Evolutionary conservation across 1,140 invertebrate genomes (phyloP).

Genomic region (Limonius californicus): DNA sequence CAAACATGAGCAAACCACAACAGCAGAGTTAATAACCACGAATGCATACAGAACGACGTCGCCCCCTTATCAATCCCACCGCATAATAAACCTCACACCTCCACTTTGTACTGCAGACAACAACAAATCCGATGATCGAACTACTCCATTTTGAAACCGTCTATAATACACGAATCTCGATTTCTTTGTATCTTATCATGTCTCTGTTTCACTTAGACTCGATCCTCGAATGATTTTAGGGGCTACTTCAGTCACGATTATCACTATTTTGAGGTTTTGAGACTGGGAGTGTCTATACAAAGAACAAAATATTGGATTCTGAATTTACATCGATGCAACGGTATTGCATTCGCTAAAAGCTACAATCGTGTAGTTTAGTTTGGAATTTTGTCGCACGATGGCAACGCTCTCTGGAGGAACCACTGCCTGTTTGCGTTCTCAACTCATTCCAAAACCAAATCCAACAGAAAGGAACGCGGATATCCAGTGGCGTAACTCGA

Average conservation of each 20-base stretch:
- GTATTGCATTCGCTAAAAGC: neutral
- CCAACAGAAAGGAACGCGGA: neutral
- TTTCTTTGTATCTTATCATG: slow-evolving; percentile 1
- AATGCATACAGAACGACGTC: slow-evolving; percentile 1
- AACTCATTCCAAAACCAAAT: neutral
- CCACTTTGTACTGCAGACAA: slow-evolving; percentile 19
- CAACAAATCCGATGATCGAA: slow-evolving; percentile 34
- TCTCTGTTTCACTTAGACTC: neutral
- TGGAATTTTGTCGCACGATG: neutral
- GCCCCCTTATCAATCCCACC: slow-evolving; percentile 17
- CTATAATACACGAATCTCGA: neutral
- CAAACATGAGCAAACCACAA: neutral
- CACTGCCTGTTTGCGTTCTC: no score
- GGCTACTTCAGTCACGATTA: neutral
- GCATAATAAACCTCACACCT: neutral
- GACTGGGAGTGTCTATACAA: neutral
- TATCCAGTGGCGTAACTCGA: no score
- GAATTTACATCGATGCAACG: slow-evolving; percentile 2
- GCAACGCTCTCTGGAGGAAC: neutral
- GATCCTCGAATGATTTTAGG: neutral
- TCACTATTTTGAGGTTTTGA: neutral
- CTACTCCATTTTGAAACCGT: slow-evolving; percentile 38
- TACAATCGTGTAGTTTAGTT: neutral
- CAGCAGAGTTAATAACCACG: neutral
- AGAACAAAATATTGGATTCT: neutral